Conservation (phyloP, 2,797 vertebrate genomes). For the Coendou prehensilis region DNA sequence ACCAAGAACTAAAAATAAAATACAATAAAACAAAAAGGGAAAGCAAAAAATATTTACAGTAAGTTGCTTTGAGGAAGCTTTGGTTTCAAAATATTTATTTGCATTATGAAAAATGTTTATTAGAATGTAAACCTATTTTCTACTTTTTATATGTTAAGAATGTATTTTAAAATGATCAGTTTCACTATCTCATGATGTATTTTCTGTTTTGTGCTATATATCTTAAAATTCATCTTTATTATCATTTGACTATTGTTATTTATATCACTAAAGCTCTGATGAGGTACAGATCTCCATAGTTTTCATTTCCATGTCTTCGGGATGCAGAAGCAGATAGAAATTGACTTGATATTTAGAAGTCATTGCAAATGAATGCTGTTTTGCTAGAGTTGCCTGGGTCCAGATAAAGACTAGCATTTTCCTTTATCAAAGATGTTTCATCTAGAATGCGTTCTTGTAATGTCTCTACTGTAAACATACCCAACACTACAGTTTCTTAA, state of each 20-base stretch:
- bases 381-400: conserved; percentile 31
- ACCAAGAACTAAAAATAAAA: not conserved
- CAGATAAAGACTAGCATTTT: conserved; percentile 60
- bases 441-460: conserved; percentile 63
- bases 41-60: not conserved
- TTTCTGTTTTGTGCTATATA: not conserved
- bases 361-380: conserved; percentile 25
- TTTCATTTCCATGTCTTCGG: conserved; percentile 19
- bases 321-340: not conserved
- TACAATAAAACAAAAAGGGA: not conserved
- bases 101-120: not conserved
- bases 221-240: conserved; percentile 35
- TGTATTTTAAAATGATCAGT: conserved; percentile 25
- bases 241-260: not conserved
- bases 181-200: not conserved
- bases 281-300: not conserved
- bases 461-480: conserved; percentile 67
- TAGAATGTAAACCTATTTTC: conserved; percentile 20
- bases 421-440: conserved; percentile 57
- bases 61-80: not conserved
- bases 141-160: not conserved
- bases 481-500: conserved; percentile 72
- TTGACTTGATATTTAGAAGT: conserved; percentile 6
- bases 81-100: conserved; percentile 16
- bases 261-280: not conserved